Evolutionary conservation across 35 echinoderm and acorn worm species (phyloP), one percentile per base, ranked within the genome.

Genomic region (Holothuria glaberrima): DNA sequence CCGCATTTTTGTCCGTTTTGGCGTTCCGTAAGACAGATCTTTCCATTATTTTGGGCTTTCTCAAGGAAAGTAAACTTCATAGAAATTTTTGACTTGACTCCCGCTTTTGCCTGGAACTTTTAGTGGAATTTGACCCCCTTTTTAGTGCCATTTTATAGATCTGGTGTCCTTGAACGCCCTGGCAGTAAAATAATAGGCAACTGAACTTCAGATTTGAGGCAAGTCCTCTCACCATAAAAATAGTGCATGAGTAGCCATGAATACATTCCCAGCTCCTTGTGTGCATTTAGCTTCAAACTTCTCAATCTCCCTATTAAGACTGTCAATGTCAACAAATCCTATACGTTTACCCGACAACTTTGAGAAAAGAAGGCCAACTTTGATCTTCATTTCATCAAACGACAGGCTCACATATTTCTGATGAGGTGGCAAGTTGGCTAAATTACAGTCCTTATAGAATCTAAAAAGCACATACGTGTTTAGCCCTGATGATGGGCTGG

Each of bases 341-440:
- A 81, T 33, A 24, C 80, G 32, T 22, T 90, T 63, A 13, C 88
- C 88, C 22, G 26, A n/a, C 0, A 13, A 75, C 22, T 27, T 80
- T 7, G 72, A 90, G 24, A 58, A 66, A 22, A 76, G 20, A 0
- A 80, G 30, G 5, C 88, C 88, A 60, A 50, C 4, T 31, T 90
- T 90, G 6, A 90, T 64, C 64, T 90, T 90, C 88, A 90, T 90
- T 26, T 90, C 88, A 46, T 79, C 88, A 65, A 90, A 90, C 4
- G 80, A 24, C 0, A 90, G 14, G 25, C 20, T 64, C 0, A 80
- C 88, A 67, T 64, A 58, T 1, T 62, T 80, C 35, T 90, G 34
- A 25, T 90, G 68, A 0, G 20, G 26, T 0, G 30, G 57, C 18
- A 77, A 24, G 16, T 38, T 44, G 28, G 71, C 22, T 66, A 75